A percentile compares a stretch with the other conserved stretches of the same genome.
These are phyloP conservation scores for Myanophis thanlyinensis DNA, from an alignment of 2,113 vertebrate species.

Conservation along the genomic window DNA sequence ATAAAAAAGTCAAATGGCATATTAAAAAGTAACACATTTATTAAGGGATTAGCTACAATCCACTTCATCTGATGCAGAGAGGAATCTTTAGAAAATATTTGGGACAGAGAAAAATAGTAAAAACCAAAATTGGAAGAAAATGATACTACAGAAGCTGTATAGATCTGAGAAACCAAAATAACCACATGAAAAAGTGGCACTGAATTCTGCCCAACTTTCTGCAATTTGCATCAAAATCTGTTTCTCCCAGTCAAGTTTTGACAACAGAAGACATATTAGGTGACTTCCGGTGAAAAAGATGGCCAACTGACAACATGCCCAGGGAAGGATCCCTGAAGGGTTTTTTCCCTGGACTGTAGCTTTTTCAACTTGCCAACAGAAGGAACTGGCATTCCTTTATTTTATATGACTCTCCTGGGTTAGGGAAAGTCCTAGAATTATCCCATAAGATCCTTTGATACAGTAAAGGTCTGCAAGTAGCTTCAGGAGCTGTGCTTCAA, in stretches of 20 bases:
- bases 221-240: not conserved
- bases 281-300: not conserved
- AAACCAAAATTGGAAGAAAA: not conserved
- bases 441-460: not conserved
- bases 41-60: not conserved
- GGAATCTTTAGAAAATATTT: not conserved
- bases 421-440: not conserved
- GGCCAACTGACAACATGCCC: not conserved
- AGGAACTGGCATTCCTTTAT: not conserved
- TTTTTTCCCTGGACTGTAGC: not conserved
- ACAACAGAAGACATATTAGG: not conserved
- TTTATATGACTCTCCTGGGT: not conserved
- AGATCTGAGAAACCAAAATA: not conserved
- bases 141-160: not conserved
- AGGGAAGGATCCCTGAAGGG: not conserved
- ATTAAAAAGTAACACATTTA: not conserved
- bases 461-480: not conserved
- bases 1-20: not conserved
- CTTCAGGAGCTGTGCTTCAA: not conserved
- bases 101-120: not conserved
- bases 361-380: not conserved
- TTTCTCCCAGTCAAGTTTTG: not conserved
- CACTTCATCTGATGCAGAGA: not conserved
- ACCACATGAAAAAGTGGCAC: too few species aligned
- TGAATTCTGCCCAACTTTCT: not conserved